Conservation (phyloP, 2,113 vertebrate species). For the Tragelaphus buxtoni region DNA sequence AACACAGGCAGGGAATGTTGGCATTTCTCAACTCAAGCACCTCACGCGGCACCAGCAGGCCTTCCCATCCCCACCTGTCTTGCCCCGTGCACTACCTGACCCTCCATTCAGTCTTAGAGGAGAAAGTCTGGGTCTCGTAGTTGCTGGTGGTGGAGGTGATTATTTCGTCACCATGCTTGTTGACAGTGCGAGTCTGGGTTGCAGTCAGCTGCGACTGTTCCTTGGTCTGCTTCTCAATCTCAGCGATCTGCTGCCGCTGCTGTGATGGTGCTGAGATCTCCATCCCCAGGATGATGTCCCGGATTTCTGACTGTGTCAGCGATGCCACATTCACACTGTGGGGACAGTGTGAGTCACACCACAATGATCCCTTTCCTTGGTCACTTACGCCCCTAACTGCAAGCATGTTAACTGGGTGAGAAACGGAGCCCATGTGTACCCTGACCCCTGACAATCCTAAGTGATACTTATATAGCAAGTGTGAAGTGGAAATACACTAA, state of each 20-base stretch:
- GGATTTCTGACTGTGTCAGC: conserved; percentile 97
- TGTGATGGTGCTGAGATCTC: conserved; percentile 99
- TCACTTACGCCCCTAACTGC: neutral
- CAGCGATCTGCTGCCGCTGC: conserved; percentile 99
- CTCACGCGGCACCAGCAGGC: neutral
- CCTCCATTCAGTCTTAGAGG: conserved; percentile 98
- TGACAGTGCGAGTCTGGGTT: conserved; percentile 97
- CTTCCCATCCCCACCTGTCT: neutral
- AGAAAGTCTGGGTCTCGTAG: conserved; percentile 99
- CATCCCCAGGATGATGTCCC: conserved; percentile 99
- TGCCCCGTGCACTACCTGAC: conserved; percentile 86
- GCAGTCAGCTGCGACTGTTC: conserved; percentile 98
- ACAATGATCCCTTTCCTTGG: neutral
- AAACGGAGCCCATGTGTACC: neutral
- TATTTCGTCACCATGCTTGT: conserved; percentile 99
- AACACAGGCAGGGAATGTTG: neutral
- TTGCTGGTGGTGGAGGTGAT: conserved; percentile 99
- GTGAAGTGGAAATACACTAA: neutral
- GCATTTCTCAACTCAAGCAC: neutral
- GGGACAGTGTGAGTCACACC: conserved; percentile 23
- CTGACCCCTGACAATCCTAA: neutral
- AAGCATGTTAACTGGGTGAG: neutral
- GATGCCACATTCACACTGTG: conserved; percentile 97
- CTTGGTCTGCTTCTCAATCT: conserved; percentile 99
- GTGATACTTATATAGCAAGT: neutral